Base-by-base conservation (phyloP, 2,797 vertebrate species). In the Thripadectes ignobilis region DNA sequence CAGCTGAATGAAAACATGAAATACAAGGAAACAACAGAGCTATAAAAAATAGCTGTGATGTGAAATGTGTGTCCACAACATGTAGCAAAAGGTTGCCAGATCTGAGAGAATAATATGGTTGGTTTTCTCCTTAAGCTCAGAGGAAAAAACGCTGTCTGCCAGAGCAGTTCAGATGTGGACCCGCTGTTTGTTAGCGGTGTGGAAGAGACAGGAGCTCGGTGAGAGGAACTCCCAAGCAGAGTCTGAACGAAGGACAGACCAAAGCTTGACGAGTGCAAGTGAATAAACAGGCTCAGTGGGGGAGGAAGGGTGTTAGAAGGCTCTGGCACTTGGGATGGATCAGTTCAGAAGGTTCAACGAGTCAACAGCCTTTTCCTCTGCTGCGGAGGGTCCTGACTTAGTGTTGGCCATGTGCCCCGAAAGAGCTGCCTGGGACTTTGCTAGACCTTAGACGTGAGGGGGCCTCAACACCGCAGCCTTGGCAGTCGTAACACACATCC, bases 1-100 rank as follows among this genome's bases (percentile, higher is more conserved):
- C 95, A 97, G 96, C 96, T 95, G 95, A 97, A 93, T 94, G 96
- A 96, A 96, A 97, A 97, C 97, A 96, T 92, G 89, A 97, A 98
- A 91, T 95, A 97, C 93, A 97, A 97, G 96, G 72, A 97, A 97
- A 97, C 95, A 97, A 91, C 83, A 78, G 95, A 96, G 92, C 92
- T 54, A 93, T 91, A 73, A 97, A 94, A 95, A 96, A 95, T 96
- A 97, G 95, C 97, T 93, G 85, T 52, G 80, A 95, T 68, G 46
- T 93, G 93, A 97, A 96, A 93, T 87, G 91, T 90, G 89, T 96
- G 92, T 97, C 97, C 91, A 96, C 92, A 95, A 93, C 88, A 77
- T 83, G 88, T 59, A 95, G 94, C 30, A 63, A 95, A 86, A 95
- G 77, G 80, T 94, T 96, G 95, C 92, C 88, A 91, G 85, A 93